Percentiles rank a stretch among this genome's conserved stretches.
Evolutionary conservation across 2,888 invertebrate species (phyloP).

Genomic region (Enoplolaimus lenunculus): DNA sequence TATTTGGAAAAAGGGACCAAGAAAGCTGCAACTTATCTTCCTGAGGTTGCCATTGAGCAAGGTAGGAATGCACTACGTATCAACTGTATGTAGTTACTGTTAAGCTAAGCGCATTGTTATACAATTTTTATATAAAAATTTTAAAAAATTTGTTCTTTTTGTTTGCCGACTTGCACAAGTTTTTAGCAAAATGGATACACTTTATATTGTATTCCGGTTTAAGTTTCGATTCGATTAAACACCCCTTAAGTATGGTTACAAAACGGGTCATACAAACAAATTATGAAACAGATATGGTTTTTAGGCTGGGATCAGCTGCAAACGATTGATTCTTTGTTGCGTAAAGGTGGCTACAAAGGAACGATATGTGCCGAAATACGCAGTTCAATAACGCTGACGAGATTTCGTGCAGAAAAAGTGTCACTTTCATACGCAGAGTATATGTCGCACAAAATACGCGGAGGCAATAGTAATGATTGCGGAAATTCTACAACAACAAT

Average conservation of each 20-base stretch:
- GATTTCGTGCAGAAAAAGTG: conserved; percentile 23
- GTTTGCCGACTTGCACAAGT: no score
- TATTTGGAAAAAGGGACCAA: conserved; percentile 76
- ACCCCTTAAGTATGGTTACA: no score
- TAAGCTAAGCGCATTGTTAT: conserved; percentile 7
- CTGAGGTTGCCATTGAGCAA: conserved; percentile 94
- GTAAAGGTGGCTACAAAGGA: conserved; percentile 88
- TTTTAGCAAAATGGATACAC: no score
- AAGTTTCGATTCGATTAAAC: no score
- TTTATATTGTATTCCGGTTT: no score
- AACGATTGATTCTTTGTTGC: conserved; percentile 87
- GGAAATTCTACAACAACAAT: not conserved
- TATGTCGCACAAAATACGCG: conserved; percentile 11
- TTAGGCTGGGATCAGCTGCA: conserved; percentile 95
- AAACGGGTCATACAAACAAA: no score
- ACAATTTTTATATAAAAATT: no score
- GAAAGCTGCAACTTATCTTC: conserved; percentile 91
- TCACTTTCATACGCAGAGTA: conserved; percentile 23
- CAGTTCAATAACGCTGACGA: conserved; percentile 52
- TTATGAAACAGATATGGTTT: no score
- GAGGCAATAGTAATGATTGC: not conserved
- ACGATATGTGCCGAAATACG: conserved; percentile 71
- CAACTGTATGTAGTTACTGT: conserved; percentile 18
- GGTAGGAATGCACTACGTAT: no score
- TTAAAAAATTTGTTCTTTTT: no score